These are phyloP conservation scores for Illadopsis cleaveri DNA, from an alignment of 2,113 vertebrate genomes.

Conservation along the genomic window DNA sequence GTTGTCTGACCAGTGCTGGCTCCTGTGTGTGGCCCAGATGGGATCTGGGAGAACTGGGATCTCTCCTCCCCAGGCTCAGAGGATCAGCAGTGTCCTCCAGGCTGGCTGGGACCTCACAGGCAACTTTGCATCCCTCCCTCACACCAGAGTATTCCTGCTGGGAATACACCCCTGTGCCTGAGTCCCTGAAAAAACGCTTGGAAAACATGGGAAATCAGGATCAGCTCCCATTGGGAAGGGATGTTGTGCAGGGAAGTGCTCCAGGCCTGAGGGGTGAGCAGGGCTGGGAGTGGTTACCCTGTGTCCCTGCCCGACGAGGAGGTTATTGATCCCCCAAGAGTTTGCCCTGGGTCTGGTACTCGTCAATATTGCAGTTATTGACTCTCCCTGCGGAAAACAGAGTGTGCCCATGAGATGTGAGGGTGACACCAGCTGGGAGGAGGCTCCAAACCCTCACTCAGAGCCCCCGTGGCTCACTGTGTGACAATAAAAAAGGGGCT, in stretches of 20 bases:
- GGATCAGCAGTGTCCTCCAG: not conserved
- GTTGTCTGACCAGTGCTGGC: too few species aligned
- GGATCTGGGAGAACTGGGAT: not conserved
- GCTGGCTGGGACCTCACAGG: not conserved
- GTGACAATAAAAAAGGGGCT: not conserved
- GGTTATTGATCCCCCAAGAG: not conserved
- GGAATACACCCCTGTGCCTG: not conserved
- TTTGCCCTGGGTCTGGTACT: not conserved
- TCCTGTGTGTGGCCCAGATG: not conserved
- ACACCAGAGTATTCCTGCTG: not conserved
- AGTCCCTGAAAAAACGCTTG: not conserved
- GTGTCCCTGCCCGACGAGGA: not conserved
- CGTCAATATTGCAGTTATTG: not conserved
- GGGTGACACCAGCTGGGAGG: not conserved
- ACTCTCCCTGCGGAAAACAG: not conserved
- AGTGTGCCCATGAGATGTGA: not conserved
- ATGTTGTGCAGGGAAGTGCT: not conserved
- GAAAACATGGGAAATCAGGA: not conserved
- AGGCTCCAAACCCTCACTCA: not conserved
- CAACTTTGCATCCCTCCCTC: not conserved
- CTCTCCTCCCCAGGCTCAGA: not conserved
- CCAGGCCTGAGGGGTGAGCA: not conserved
- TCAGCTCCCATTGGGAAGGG: not conserved
- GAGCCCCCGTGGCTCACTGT: not conserved
- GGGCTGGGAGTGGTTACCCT: not conserved